Evolutionary conservation across 23 tunicate genomes (phyloP), one percentile per base, ranked within the genome.

Genomic region (Styela plicata): DNA sequence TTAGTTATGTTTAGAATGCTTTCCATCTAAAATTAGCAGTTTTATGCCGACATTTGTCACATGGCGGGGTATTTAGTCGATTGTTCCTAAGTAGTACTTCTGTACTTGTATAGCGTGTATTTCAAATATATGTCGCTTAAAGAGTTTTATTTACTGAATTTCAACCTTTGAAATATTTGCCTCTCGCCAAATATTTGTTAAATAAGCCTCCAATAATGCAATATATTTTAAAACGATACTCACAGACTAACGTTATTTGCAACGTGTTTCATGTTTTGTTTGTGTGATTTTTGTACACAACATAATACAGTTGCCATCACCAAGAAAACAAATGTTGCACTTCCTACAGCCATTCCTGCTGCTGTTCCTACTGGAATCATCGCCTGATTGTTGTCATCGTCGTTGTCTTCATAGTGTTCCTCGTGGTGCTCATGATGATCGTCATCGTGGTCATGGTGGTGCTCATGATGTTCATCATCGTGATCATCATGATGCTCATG

Each of bases 271-370:
- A 82, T 34, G 31, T 63, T 64, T 70, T 44, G 33, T 36, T 84
- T 84, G 67, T 89, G 85, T 1, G 94, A 89, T 63, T 85, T 74
- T 74, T 84, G 79, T 44, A 89, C 80, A 44, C 83, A 84, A 31
- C 70, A 35, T 1, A 89, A 52, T 31, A 85, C 82, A 13, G 74
- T 30, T 0, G 86, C 63, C 94, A 89, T 89, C 63, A 85, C 63
- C n/a, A 89, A 2, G 62, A 89, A 63, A 27, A 82, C 82, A 13
- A 52, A 75, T 29, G 83, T 20, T 3, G 85, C 66, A 34, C 85
- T 69, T n/a, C 76, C 85, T 21, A 89, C 27, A 3, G 94, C 84
- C 31, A 85, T 26, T 36, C 85, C 94, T 13, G 71, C 83, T 7
- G 68, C 89, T 13, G 74, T 24, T 24, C 57, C 34, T 2, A 73